phyloP scores from a whole-genome alignment of 2,888 invertebrate genomes.

The Linyphia triangularis region DNA sequence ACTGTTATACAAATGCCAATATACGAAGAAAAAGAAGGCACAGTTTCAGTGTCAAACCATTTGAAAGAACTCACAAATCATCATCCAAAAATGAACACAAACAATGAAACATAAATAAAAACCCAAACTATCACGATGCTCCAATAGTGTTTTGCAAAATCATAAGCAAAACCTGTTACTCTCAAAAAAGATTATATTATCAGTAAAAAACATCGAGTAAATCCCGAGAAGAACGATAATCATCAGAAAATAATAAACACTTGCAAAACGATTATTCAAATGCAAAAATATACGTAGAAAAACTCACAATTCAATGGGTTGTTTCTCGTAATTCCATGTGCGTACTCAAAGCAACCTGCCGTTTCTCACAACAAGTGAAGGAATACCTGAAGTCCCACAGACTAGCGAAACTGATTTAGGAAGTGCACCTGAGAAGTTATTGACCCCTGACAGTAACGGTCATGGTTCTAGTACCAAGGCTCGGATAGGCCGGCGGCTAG shows the following conservation, averaged over 20 bases:
- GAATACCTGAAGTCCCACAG: slow-evolving; percentile 1
- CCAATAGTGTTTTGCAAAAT: no score
- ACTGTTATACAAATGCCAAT: no score
- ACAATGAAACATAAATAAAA: no score
- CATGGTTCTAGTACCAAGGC: slow-evolving; percentile 45
- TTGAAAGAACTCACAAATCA: no score
- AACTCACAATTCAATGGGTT: slow-evolving; percentile 48
- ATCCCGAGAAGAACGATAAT: neutral
- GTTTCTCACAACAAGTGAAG: slow-evolving; percentile 22
- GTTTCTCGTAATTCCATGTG: slow-evolving; percentile 11
- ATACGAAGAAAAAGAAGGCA: no score
- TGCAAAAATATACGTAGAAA: neutral
- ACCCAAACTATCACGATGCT: no score
- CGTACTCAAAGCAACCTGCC: neutral
- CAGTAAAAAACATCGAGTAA: no score
- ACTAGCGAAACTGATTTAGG: slow-evolving; percentile 30
- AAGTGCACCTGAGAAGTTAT: slow-evolving; percentile 61
- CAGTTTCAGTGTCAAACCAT: no score
- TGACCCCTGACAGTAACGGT: slow-evolving; percentile 70
- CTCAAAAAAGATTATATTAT: no score
- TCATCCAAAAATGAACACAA: neutral
- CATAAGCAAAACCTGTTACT: no score
- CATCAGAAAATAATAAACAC: neutral
- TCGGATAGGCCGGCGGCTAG: slow-evolving; percentile 35
- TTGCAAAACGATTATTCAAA: neutral